These are phyloP conservation scores for Mantis religiosa DNA, from an alignment of 2,888 invertebrate species.

Conservation along the genomic window DNA sequence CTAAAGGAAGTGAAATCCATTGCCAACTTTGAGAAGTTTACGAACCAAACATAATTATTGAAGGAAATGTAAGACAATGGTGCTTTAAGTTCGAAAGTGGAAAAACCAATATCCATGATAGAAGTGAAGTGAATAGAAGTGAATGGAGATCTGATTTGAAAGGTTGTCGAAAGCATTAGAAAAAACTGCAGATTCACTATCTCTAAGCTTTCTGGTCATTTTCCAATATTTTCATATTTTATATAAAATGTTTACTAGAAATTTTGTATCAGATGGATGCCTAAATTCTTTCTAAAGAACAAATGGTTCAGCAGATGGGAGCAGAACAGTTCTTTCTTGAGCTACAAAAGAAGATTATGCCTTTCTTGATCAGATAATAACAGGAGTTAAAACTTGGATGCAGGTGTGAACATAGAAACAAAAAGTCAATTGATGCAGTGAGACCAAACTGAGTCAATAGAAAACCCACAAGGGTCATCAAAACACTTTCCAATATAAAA, in stretches of 20 bases:
- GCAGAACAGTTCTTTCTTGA: not conserved
- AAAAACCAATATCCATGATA: not conserved
- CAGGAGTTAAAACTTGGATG: not conserved
- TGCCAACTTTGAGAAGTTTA: not conserved
- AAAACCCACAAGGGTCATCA: not conserved
- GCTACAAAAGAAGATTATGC: not conserved
- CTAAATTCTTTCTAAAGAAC: not conserved
- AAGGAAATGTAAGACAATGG: not conserved
- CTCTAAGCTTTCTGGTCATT: not conserved
- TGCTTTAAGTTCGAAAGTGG: not conserved
- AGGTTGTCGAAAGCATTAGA: not conserved
- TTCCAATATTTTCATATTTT: not conserved
- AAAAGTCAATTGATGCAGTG: not conserved
- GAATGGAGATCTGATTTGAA: not conserved
- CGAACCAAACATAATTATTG: not conserved
- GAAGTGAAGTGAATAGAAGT: not conserved
- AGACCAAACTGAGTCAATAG: not conserved
- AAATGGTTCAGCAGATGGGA: not conserved
- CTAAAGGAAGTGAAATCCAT: not conserved
- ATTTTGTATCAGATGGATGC: not conserved
- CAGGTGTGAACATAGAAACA: not conserved
- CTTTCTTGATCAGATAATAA: not conserved
- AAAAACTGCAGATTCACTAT: not conserved
- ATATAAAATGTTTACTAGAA: not conserved
- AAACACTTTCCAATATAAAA: not conserved